Base-by-base conservation (phyloP, 2,113 vertebrate species). In the Cygnus atratus region DNA sequence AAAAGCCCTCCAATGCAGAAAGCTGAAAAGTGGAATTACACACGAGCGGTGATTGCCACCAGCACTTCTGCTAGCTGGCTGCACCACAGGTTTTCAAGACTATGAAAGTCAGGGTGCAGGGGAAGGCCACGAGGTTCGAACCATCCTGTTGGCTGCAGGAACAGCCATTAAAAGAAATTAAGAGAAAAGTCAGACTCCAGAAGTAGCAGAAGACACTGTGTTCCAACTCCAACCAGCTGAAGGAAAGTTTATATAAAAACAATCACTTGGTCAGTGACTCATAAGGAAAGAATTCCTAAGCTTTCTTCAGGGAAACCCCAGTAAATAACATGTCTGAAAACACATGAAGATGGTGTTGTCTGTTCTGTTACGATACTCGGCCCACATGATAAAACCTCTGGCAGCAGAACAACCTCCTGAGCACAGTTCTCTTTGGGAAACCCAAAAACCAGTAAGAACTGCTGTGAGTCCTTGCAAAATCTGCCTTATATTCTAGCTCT, bases 271-370 rank as follows among this genome's bases (percentile, higher is more conserved):
- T 97, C 91, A 95, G 86, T 98, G 98, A 98, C 95, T 98, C 98
- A 98, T 24, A 63, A 91, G 97, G 97, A 97, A 98, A 97, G 94
- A 98, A 98, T 98, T 67, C 84, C 85, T 58, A 59, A 97, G 97
- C 96, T 97, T 98, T 98, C 97, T 98, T 98, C 96, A 98, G 97
- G 98, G 97, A 98, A 98, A 97, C 97, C 98, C 98, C 97, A 97
- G 97, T 97, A 98, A 98, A 97, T 97, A 98, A 98, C 90, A 97
- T 65, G 94, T 95, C 93, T 96, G 92, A 95, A 97, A 96, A 97
- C 93, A 97, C 95, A 98, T 37, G 92, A 95, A 97, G 96, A 97
- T 95, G 96, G 96, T 95, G 88, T 29, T 97, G 96, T 97, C 96
- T 96, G 85, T 92, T 97, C 92, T 46, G 92, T 93, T 97, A 91